Evolutionary conservation across 2,113 vertebrate species (phyloP).

Genomic region (Halcyon malimbica): DNA sequence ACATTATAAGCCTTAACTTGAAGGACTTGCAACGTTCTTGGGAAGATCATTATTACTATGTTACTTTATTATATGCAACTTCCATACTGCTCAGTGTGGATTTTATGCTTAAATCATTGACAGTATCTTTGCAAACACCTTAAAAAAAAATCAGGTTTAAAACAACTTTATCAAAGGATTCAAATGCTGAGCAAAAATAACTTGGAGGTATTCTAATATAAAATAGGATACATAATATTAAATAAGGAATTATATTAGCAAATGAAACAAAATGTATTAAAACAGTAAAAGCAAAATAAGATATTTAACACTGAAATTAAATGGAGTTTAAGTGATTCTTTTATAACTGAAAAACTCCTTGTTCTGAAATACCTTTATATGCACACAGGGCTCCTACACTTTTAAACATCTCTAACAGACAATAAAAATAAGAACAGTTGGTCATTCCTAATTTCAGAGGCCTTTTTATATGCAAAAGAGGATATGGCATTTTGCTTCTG

Average conservation of each 20-base stretch:
- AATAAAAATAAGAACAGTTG: not conserved
- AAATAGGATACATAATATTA: not conserved
- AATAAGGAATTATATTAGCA: not conserved
- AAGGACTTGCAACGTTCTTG: not conserved
- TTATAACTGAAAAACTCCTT: not conserved
- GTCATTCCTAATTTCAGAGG: not conserved
- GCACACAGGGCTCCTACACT: not conserved
- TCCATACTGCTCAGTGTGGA: not conserved
- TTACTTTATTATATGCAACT: not conserved
- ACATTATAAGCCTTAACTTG: not conserved
- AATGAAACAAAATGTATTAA: not conserved
- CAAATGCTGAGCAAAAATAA: not conserved
- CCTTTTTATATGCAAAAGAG: not conserved
- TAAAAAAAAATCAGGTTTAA: not conserved
- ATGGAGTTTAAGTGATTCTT: not conserved
- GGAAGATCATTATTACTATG: not conserved
- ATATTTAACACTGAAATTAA: not conserved
- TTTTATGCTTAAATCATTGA: not conserved
- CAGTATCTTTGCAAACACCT: not conserved
- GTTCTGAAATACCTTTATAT: not conserved
- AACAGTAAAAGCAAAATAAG: not conserved
- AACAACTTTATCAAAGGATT: not conserved
- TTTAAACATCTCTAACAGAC: not conserved
- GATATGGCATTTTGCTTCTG: not conserved
- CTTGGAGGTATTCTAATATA: not conserved